Base-by-base conservation (phyloP, 2,888 invertebrate species). In the Cataglyphis rosenhaueri region DNA sequence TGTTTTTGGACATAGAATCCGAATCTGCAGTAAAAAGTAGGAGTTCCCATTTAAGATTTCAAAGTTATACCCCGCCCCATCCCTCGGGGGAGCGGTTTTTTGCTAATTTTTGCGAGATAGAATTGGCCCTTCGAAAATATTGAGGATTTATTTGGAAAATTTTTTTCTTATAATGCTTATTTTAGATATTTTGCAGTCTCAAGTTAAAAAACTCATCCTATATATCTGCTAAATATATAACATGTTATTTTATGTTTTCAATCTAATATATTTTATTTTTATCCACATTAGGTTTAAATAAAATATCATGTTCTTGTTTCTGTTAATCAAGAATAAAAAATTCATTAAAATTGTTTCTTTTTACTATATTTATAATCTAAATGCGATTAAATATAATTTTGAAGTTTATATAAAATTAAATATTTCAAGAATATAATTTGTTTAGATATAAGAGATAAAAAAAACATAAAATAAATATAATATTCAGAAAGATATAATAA, bases 321-420 rank as follows among this genome's bases (percentile, higher is more conserved):
- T 35, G 5, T 15, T 44, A 65, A 25, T 25, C 6, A 21, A 52
- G 2, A 44, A 32, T 41, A 29, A 10, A 44, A 73, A 44, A n/a
- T 41, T 9, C 0, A 6, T 21, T 41, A 57, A 59, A 35, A 62
- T 18, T 8, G 10, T 21, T 55, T 41, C 21, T 32, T 68, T 52
- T 32, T 12, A 32, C n/a, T 29, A 68, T 48, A 65, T 48, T 6
- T 52, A 32, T 12, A 70, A 70, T 52, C 18, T 1, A 8, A 70
- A 32, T 55, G 15, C 4, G n/a, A 66, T 15, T 35, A 35, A 55
- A 35, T 35, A 15, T 44, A 74, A 62, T 32, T 12, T 21, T n/a
- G 5, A 70, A 21, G 15, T 61, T 71, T 29, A 25, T 48, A 73
- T 65, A 78, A 18, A 78, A 65, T 12, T 32, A 25, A 21, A 44